phyloP scores from a whole-genome alignment of 1,140 invertebrate species.

The Ceratosolen solmsi region DNA sequence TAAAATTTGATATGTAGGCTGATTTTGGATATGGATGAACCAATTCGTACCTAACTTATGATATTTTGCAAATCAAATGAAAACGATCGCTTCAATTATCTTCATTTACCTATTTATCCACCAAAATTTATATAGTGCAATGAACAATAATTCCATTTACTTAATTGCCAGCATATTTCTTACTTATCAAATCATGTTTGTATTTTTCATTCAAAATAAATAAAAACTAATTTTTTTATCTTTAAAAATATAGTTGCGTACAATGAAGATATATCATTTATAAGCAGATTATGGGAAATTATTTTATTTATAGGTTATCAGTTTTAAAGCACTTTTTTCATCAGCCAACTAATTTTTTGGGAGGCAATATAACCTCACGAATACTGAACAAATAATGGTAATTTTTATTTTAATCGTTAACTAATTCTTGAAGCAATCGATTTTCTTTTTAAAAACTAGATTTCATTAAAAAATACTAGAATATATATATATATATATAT shows the following conservation, averaged over 20 bases:
- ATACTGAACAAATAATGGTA: conserved; percentile 4
- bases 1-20: conserved; percentile 67
- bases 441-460: conserved; percentile 34
- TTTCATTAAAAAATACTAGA: conserved; percentile 8
- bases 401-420: conserved; percentile 11
- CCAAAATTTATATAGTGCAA: too few species aligned
- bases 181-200: not conserved
- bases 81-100: not conserved
- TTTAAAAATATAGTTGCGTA: not conserved
- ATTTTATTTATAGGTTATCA: conserved; percentile 44
- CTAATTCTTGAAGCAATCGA: conserved; percentile 8
- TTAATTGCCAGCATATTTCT: too few species aligned
- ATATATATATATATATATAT: not conserved
- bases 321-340: conserved; percentile 58
- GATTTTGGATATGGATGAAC: conserved; percentile 48
- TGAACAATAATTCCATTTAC: too few species aligned
- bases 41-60: not conserved
- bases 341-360: conserved; percentile 49
- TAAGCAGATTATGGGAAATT: conserved; percentile 1
- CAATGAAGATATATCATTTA: conserved; percentile 42
- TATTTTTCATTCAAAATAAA: not conserved
- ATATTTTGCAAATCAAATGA: not conserved
- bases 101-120: not conserved
- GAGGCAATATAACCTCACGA: not conserved
- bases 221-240: not conserved